These are phyloP conservation scores for Osmerus mordax DNA, from an alignment of 2,113 vertebrate species.

Conservation along the genomic window DNA sequence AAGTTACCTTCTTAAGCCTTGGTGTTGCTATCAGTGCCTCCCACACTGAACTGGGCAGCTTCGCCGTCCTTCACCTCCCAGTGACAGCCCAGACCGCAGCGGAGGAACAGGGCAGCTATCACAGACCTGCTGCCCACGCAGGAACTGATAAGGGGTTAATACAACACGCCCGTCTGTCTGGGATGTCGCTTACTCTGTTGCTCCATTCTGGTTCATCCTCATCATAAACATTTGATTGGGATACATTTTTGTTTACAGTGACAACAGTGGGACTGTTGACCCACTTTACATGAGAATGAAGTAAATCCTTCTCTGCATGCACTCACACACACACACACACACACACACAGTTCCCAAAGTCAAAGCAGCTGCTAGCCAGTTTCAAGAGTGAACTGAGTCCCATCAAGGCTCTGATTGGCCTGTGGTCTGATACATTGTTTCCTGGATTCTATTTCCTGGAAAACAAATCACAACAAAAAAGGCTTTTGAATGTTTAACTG, in stretches of 20 bases:
- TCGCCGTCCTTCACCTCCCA: not conserved
- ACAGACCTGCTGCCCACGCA: not conserved
- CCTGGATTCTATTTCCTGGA: conserved; percentile 55
- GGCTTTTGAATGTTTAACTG: not conserved
- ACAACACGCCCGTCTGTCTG: not conserved
- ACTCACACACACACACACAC: not conserved
- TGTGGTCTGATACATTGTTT: conserved; percentile 45
- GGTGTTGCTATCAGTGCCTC: not conserved
- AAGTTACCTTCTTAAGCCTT: not conserved
- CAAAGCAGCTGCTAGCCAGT: conserved; percentile 2
- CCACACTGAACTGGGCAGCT: not conserved
- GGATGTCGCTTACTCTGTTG: not conserved
- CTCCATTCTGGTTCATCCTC: not conserved
- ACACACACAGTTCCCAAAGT: not conserved
- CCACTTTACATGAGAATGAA: not conserved
- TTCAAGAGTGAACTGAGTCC: conserved; percentile 40
- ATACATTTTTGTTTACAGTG: not conserved
- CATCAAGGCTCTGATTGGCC: conserved; percentile 64
- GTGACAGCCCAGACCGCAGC: not conserved
- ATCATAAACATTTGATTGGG: not conserved
- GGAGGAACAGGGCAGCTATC: not conserved
- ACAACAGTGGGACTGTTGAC: not conserved
- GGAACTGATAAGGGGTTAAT: not conserved
- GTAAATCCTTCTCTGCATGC: not conserved
- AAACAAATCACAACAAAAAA: conserved; percentile 20